Conservation (phyloP, 1,140 invertebrate genomes). For the Pogonomyrmex californicus region DNA sequence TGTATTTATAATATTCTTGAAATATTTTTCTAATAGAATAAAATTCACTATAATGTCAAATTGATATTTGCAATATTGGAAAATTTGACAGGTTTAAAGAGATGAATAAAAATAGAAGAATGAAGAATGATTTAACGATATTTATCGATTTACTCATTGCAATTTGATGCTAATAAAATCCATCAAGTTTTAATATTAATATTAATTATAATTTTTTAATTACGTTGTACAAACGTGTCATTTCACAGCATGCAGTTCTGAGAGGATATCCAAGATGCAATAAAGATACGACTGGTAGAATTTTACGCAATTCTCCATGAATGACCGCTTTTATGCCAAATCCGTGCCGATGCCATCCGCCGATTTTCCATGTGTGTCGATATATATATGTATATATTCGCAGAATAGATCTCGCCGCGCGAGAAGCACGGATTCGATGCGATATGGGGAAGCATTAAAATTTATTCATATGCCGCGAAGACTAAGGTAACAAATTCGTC, state of each 20-base stretch:
- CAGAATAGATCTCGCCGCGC: slow-evolving; percentile 7
- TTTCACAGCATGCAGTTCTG: background rate
- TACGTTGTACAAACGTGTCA: background rate
- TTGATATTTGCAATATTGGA: background rate
- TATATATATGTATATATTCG: background rate
- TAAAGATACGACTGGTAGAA: background rate
- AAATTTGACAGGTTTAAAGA: background rate
- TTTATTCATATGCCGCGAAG: slow-evolving; percentile 58
- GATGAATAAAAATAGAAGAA: background rate
- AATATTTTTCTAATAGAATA: slow-evolving; percentile 6
- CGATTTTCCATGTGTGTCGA: slow-evolving; percentile 20
- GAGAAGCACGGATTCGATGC: slow-evolving; percentile 29
- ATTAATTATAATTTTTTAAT: background rate
- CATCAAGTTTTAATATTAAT: slow-evolving; percentile 5
- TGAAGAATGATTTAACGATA: background rate
- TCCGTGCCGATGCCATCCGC: background rate
- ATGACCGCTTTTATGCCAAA: background rate
- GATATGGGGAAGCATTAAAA: slow-evolving; percentile 37
- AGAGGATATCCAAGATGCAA: background rate
- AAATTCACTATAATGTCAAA: background rate
- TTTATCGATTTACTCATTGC: background rate
- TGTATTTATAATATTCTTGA: background rate
- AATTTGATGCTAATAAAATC: background rate
- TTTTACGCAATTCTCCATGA: background rate
- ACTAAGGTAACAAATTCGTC: slow-evolving; percentile 64